Conservation (phyloP, 2,888 invertebrate species). For the Sarcophaga rosellei region DNA sequence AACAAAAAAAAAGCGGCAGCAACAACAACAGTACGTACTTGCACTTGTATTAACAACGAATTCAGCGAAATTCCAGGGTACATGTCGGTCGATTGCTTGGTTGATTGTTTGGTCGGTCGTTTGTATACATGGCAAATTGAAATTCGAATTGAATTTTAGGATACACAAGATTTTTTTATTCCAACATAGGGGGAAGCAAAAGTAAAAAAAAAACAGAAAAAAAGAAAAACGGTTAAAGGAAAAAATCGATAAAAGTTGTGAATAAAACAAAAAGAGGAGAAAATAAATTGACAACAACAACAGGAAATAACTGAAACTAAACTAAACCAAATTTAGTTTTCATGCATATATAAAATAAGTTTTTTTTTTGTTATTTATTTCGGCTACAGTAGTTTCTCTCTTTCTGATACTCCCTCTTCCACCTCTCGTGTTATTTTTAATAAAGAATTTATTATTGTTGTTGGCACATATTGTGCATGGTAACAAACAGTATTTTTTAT, state of each 20-base stretch:
- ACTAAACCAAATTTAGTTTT: constrained; percentile 21
- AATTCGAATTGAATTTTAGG: constrained; percentile 16
- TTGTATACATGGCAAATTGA: too few relatives aligned
- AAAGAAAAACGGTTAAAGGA: constrained; percentile 6
- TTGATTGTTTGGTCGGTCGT: background rate
- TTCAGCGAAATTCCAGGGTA: constrained; percentile 63
- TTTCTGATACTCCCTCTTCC: too few relatives aligned
- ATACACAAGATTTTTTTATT: constrained; percentile 54
- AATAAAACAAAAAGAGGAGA: background rate
- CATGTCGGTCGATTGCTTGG: background rate
- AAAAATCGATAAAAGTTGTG: too few relatives aligned
- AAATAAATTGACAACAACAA: constrained; percentile 7
- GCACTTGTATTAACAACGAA: constrained; percentile 36
- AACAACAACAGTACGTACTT: constrained; percentile 25
- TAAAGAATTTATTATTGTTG: constrained; percentile 43
- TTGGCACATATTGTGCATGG: constrained; percentile 52
- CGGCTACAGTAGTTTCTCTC: background rate
- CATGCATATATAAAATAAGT: constrained; percentile 2
- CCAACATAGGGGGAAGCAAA: constrained; percentile 27
- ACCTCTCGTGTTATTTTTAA: constrained; percentile 8
- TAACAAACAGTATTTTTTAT: constrained; percentile 36
- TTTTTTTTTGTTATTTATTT: background rate
- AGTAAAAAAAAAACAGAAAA: constrained; percentile 57
- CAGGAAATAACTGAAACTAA: constrained; percentile 32
- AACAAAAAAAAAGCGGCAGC: constrained; percentile 51